Evolutionary conservation across 2,797 vertebrate genomes (phyloP).

Genomic region (Huso huso): DNA sequence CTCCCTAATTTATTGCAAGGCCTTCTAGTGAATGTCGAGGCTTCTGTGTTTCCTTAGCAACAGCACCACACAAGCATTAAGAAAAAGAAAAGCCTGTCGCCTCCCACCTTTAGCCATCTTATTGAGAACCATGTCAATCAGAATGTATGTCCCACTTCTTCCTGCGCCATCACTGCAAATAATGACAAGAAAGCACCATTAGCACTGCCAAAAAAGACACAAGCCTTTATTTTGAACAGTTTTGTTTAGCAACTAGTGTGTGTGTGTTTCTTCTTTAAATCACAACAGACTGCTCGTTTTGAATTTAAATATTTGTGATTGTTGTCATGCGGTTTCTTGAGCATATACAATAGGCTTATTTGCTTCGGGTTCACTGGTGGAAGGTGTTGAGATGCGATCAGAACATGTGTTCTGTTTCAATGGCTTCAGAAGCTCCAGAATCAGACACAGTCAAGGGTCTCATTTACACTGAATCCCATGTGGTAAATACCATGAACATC

Average conservation of each 20-base stretch:
- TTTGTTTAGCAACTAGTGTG: too few relatives aligned
- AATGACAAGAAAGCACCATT: constrained; percentile 42
- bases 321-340: constrained; percentile 7
- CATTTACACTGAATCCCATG: neutral
- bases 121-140: constrained; percentile 99
- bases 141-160: constrained; percentile 93
- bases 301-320: constrained; percentile 24
- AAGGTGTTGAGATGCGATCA: neutral
- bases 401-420: neutral
- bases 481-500: too few relatives aligned
- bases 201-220: constrained; percentile 10
- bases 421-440: neutral
- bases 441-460: neutral
- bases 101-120: constrained; percentile 98
- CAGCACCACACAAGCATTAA: constrained; percentile 44
- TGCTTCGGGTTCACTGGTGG: neutral
- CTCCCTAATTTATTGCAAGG: constrained; percentile 58
- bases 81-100: constrained; percentile 50
- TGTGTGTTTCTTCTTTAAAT: too few relatives aligned
- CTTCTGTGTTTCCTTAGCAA: constrained; percentile 63
- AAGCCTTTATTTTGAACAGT: neutral
- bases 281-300: neutral
- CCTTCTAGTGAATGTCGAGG: constrained; percentile 52
- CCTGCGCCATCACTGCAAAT: constrained; percentile 85
- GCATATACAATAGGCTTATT: neutral